A percentile compares a stretch with the other conserved stretches of the same genome.
phyloP scores from a whole-genome alignment of 2,888 invertebrate species.

The Andrena trimmerana region DNA sequence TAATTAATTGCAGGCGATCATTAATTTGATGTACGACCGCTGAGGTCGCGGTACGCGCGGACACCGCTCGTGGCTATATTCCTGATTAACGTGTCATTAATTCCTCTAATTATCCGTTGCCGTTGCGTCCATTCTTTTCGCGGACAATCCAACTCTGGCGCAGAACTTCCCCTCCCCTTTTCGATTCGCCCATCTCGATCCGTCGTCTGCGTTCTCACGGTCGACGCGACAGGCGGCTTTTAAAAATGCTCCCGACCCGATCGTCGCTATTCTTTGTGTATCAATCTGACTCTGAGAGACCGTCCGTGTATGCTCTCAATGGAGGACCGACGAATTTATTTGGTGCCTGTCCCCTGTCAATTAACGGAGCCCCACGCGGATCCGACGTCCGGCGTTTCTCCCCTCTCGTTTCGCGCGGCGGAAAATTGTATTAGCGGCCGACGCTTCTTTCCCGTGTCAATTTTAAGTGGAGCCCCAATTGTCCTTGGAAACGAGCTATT shows the following conservation, averaged over 20 bases:
- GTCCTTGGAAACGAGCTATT: background rate
- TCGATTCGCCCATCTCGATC: background rate
- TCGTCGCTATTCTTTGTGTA: constrained; percentile 52
- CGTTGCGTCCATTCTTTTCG: background rate
- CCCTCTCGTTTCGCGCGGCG: constrained; percentile 37
- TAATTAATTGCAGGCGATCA: constrained; percentile 51
- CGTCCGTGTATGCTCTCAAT: constrained; percentile 40
- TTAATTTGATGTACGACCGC: constrained; percentile 20
- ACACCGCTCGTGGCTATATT: background rate
- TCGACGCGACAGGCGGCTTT: constrained; percentile 21
- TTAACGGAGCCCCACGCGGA: constrained; percentile 49
- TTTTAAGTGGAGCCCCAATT: background rate
- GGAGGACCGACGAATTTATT: constrained; percentile 54
- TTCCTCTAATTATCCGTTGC: constrained; percentile 14
- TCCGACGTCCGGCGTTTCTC: constrained; percentile 40
- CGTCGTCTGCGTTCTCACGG: constrained; percentile 49
- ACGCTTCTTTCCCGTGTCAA: background rate
- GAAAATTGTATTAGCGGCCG: constrained; percentile 37
- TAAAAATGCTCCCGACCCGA: constrained; percentile 40
- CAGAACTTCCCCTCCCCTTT: background rate
- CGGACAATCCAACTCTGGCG: background rate
- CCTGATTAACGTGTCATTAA: constrained; percentile 15
- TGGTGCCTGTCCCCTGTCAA: constrained; percentile 54
- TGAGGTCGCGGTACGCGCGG: background rate
- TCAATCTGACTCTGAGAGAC: constrained; percentile 44